Base-by-base conservation (phyloP, 2,888 invertebrate genomes). In the Diloba caeruleocephala region DNA sequence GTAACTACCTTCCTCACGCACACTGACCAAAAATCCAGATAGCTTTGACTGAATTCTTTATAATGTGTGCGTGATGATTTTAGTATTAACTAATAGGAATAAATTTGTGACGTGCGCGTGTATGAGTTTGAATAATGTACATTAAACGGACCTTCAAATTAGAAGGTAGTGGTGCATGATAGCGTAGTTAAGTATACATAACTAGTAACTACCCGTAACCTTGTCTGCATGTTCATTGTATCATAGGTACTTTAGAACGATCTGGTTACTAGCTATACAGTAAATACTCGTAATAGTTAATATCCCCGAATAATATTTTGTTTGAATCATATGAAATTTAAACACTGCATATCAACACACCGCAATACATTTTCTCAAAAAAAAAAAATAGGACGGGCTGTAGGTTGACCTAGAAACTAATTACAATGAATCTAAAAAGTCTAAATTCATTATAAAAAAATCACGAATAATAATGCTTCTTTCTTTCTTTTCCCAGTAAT, bases 1-100 rank as follows among this genome's bases (percentile, higher is more conserved):
- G 70, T 75, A 62, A 77, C 71, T 72, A 68, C 72, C 54, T 49
- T 44, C 51, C 71, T 65, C 82, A 85, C 83, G 81, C 84, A 81
- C 45, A 73, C 58, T 50, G 45, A 28, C 36, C 31, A 45, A 55
- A 44, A 48, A 63, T 38, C 39, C 36, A 42, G 36, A 66, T 56
- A 60, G 55, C 42, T 39, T 45, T 62, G 39, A 56, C 55, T 75
- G 76, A 81, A 79, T 79, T 72, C 63, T 82, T 78, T 72, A 79
- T 71, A 62, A 48, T 57, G 63, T 65, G 68, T 21, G 66, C 66
- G 71, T 72, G 76, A 76, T 76, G 77, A 78, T 78, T 75, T 77
- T 52, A 38, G 53, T 61, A 76, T 76, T 77, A 69, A 82, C 74
- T 79, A 78, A 80, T 75, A 57, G 57, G 57, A 59, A 63, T 53